Percentiles rank a stretch among this genome's conserved stretches.
These are phyloP conservation scores for Pterocles gutturalis DNA, from an alignment of 2,113 vertebrate genomes.

Conservation along the genomic window DNA sequence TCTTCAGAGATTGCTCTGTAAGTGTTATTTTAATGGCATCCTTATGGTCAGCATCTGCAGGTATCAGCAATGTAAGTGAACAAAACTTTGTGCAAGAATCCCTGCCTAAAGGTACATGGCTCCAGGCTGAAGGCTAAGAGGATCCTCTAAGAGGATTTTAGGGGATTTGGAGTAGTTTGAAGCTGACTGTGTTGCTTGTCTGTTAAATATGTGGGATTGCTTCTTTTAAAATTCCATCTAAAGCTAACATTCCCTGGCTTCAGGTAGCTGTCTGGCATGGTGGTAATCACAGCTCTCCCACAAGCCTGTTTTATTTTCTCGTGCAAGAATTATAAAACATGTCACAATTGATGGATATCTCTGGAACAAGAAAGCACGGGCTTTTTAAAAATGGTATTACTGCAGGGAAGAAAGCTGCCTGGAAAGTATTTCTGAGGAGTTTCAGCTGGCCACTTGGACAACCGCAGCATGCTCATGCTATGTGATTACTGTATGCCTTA, in stretches of 20 bases:
- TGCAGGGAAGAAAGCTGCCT: neutral
- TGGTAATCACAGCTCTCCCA: neutral
- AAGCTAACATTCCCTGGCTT: neutral
- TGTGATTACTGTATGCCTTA: neutral
- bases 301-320: neutral
- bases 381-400: neutral
- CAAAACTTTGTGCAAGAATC: neutral
- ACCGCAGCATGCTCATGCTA: neutral
- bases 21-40: neutral
- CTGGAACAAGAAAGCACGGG: neutral
- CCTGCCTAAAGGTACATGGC: neutral
- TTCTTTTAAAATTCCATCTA: neutral
- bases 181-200: neutral
- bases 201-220: neutral
- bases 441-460: neutral
- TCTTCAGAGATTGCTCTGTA: neutral
- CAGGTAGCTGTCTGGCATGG: neutral
- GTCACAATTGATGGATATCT: neutral
- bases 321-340: neutral
- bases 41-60: neutral
- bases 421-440: neutral
- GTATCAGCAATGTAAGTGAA: neutral
- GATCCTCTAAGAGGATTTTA: slow-evolving; percentile 4
- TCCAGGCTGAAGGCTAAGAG: neutral
- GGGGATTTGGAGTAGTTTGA: neutral